Evolutionary conservation across 2,888 invertebrate species (phyloP).

Genomic region (Mythimna pallens): DNA sequence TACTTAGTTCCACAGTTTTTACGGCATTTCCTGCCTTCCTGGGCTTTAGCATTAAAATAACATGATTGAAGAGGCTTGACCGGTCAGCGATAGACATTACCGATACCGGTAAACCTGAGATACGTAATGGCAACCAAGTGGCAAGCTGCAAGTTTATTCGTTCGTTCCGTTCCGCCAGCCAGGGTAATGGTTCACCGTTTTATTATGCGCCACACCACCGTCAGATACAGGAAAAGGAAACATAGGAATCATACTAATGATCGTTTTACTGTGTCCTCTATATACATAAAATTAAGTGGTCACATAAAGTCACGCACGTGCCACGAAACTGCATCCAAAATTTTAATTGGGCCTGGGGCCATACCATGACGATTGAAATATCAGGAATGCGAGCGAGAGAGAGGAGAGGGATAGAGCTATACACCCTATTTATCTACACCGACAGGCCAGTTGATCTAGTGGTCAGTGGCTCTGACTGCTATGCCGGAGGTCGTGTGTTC

Average conservation of each 20-base stretch:
- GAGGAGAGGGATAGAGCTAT: too few relatives aligned
- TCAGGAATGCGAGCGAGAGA: too few relatives aligned
- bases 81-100: constrained; percentile 48
- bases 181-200: constrained; percentile 73
- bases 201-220: constrained; percentile 75
- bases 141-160: constrained; percentile 64
- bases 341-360: constrained; percentile 49
- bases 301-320: constrained; percentile 50
- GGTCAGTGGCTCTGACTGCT: too few relatives aligned
- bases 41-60: constrained; percentile 18
- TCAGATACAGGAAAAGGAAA: constrained; percentile 78
- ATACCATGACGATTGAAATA: neutral
- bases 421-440: too few relatives aligned
- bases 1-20: constrained; percentile 47
- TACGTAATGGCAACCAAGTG: constrained; percentile 54
- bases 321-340: constrained; percentile 55
- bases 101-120: constrained; percentile 45
- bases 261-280: constrained; percentile 59
- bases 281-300: constrained; percentile 52
- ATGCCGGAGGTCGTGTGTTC: too few relatives aligned
- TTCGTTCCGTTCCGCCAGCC: constrained; percentile 82
- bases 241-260: constrained; percentile 76
- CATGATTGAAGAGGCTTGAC: constrained; percentile 44
- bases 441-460: too few relatives aligned
- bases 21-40: constrained; percentile 50